Evolutionary conservation across 2,888 invertebrate species (phyloP), one percentile per base, ranked within the genome.

Genomic region (Adelphocoris suturalis): DNA sequence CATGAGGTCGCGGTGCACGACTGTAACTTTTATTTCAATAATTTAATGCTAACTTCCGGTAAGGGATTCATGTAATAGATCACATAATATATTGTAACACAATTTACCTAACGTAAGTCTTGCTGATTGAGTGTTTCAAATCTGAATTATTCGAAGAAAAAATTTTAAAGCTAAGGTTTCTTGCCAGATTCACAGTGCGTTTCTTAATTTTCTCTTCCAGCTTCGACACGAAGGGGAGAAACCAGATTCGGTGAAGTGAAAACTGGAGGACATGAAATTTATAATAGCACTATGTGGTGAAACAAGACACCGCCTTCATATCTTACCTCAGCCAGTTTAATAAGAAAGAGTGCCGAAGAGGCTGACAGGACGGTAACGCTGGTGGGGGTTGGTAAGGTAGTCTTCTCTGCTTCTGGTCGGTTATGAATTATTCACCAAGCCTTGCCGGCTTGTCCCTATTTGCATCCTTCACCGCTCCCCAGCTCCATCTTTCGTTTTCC

Each of bases 341-440:
- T 85, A 85, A 85, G 85, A 85, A 85, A 85, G 85, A 85, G 85
- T 85, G 85, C 85, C 85, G 46, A 57, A 55, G 61, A 57, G 28
- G 47, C 81, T 37, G 37, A 37, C 37, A 37, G 37, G 37, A 7
- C 37, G 37, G 37, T 37, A 37, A 2, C 37, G 37, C 37, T 2
- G 37, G 37, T 2, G 37, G 37, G 37, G 37, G 37, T 4, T n/a
- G 48, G n/a, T 16, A 19, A 28, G 57, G 57, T 37, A 57, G 57
- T 85, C 85, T 23, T 57, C 46, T 28, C 85, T 85, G 57, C 57
- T 61, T 85, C 85, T 85, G 85, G 85, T 85, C 85, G 85, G 85
- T 57, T 85, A 85, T 85, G 85, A 85, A 85, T 85, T 85, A 85
- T 85, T 85, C 85, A 85, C 85, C 61, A 85, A 85, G 85, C 85